These are phyloP conservation scores for Eunapius fragilis DNA, from an alignment of 37 sponge, comb jelly and placozoan genomes.

Conservation along the genomic window DNA sequence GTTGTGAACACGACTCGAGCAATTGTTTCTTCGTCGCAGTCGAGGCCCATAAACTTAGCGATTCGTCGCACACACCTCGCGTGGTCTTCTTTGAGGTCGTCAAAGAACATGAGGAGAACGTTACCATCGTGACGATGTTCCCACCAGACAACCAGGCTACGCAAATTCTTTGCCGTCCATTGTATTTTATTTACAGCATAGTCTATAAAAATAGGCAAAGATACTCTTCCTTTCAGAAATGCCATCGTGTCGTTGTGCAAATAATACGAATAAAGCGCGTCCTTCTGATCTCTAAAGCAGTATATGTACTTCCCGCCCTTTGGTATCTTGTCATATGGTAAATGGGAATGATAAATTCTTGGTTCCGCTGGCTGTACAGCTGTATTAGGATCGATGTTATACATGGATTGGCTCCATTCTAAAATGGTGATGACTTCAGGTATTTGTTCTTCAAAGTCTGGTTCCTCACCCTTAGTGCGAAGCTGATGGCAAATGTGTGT, in stretches of 20 bases:
- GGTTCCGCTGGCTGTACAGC: conserved; percentile 8
- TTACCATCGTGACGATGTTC: conserved; percentile 39
- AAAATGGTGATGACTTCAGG: background rate
- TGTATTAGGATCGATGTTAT: background rate
- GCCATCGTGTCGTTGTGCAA: background rate
- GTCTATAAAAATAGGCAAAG: too few relatives aligned
- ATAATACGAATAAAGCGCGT: conserved; percentile 7
- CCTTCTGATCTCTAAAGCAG: conserved; percentile 27
- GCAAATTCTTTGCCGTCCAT: too few relatives aligned
- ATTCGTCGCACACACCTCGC: conserved; percentile 20
- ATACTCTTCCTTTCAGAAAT: background rate
- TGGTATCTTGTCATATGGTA: background rate
- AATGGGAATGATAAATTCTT: background rate
- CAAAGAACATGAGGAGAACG: conserved; percentile 43
- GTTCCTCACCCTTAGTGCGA: conserved; percentile 4
- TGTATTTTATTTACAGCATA: too few relatives aligned
- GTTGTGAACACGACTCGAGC: conserved; percentile 13
- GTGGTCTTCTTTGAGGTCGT: conserved; percentile 50
- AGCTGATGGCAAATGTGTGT: conserved; percentile 8
- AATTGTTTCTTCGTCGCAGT: conserved; percentile 5
- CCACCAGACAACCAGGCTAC: conserved; percentile 42
- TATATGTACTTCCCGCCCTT: conserved; percentile 6
- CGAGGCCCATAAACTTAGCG: conserved; percentile 39
- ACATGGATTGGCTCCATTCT: background rate
- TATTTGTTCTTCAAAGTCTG: conserved; percentile 13